Evolutionary conservation across 2,888 invertebrate genomes (phyloP).

Genomic region (Dynastes hyllus): DNA sequence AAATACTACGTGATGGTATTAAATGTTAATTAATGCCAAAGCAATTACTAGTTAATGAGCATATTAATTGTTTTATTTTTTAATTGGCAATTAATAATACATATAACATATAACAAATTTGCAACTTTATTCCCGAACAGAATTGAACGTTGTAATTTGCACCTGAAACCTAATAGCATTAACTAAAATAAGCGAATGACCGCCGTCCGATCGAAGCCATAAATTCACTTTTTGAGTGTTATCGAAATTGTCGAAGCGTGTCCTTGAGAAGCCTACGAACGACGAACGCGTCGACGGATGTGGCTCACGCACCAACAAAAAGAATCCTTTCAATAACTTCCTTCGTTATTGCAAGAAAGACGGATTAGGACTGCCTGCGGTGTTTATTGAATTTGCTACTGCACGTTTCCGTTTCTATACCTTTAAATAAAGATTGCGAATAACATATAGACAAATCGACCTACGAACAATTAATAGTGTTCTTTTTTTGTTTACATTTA

Average conservation of each 20-base stretch:
- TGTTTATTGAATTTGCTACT: conserved; percentile 30
- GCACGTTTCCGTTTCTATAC: conserved; percentile 18
- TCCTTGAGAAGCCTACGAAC: conserved; percentile 55
- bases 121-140: too few species aligned
- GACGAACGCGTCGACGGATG: conserved; percentile 54
- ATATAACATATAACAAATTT: too few species aligned
- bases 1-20: too few species aligned
- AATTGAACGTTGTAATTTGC: background rate
- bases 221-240: conserved; percentile 55
- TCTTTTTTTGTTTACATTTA: too few species aligned
- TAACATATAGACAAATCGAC: background rate
- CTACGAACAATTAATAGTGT: too few species aligned
- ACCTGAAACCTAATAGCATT: conserved; percentile 8
- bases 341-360: conserved; percentile 50
- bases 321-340: conserved; percentile 54
- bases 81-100: too few species aligned
- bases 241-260: conserved; percentile 57
- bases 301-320: conserved; percentile 57
- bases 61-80: too few species aligned
- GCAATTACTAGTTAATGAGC: too few species aligned
- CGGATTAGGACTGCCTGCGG: conserved; percentile 40
- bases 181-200: conserved; percentile 37
- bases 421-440: conserved; percentile 3
- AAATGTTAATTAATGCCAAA: too few species aligned
- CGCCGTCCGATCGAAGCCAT: conserved; percentile 44